These are phyloP conservation scores for Holothuria scabra DNA, from an alignment of 53 echinoderm and acorn worm genomes.

Conservation along the genomic window DNA sequence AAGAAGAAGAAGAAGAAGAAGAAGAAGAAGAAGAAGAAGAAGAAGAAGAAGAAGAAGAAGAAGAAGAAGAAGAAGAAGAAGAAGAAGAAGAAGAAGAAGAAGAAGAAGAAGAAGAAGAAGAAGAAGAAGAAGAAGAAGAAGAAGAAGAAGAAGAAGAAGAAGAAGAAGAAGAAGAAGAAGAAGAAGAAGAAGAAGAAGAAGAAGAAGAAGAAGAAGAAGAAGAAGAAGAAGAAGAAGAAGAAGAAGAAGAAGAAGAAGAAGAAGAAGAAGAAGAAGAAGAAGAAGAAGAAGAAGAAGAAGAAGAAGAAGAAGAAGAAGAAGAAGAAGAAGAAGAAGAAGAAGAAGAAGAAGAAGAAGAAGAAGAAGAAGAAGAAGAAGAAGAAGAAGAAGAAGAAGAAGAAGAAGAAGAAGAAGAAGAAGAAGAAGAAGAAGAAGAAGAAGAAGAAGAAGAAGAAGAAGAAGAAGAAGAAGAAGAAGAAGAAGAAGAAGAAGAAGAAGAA, in stretches of 20 bases:
- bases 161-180: constrained; percentile 30
- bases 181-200: constrained; percentile 22
- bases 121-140: constrained; percentile 25
- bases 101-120: constrained; percentile 30
- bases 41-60: constrained; percentile 4
- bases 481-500: background rate
- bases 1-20: constrained; percentile 27
- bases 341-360: background rate
- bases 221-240: constrained; percentile 32
- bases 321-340: constrained; percentile 22
- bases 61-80: background rate
- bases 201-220: constrained; percentile 27
- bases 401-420: background rate
- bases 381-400: background rate
- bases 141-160: constrained; percentile 27
- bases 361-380: background rate
- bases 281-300: too few relatives aligned
- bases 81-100: background rate
- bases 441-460: background rate
- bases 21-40: constrained; percentile 24
- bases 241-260: background rate
- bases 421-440: background rate
- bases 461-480: background rate
- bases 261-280: constrained; percentile 2
- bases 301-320: background rate